Conservation (phyloP, 2,113 vertebrate genomes). For the Elaphurus davidianus region DNA sequence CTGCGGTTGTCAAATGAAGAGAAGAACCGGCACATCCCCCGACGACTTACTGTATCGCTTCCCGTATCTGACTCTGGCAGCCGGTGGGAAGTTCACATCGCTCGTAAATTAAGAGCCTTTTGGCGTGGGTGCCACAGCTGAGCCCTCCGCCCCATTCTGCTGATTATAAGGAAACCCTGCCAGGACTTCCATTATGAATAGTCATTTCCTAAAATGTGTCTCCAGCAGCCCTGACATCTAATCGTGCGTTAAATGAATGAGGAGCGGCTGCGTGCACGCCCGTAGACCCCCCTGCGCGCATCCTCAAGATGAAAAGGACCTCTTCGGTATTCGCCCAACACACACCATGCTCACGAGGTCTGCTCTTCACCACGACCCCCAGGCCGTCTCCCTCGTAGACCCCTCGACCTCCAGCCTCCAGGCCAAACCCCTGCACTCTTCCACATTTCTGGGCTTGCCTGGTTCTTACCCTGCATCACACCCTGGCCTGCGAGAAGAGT, state of each 20-base stretch:
- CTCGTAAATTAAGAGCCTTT: conserved; percentile 66
- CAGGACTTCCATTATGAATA: conserved; percentile 65
- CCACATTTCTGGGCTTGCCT: not conserved
- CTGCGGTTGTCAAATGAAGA: conserved; percentile 52
- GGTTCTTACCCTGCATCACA: accelerated
- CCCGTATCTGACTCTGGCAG: conserved; percentile 39
- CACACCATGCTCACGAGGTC: accelerated
- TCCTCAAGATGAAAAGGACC: conserved; percentile 30
- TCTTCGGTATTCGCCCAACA: not conserved
- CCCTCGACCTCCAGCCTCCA: accelerated
- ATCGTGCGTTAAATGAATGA: conserved; percentile 37
- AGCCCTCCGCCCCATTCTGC: conserved; percentile 55
- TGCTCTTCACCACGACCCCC: not conserved
- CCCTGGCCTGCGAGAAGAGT: not conserved
- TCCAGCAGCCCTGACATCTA: not conserved
- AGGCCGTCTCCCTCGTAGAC: accelerated
- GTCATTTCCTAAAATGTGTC: conserved; percentile 48
- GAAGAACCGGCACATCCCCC: conserved; percentile 20
- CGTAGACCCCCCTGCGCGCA: conserved; percentile 15
- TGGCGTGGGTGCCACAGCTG: not conserved
- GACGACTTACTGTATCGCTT: conserved; percentile 52
- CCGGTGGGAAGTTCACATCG: conserved; percentile 5
- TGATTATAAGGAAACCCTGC: conserved; percentile 60
- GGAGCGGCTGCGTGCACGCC: not conserved
- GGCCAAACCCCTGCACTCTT: too few relatives aligned